These are phyloP conservation scores for Pipa parva DNA, from an alignment of 2,113 vertebrate species.

Conservation along the genomic window DNA sequence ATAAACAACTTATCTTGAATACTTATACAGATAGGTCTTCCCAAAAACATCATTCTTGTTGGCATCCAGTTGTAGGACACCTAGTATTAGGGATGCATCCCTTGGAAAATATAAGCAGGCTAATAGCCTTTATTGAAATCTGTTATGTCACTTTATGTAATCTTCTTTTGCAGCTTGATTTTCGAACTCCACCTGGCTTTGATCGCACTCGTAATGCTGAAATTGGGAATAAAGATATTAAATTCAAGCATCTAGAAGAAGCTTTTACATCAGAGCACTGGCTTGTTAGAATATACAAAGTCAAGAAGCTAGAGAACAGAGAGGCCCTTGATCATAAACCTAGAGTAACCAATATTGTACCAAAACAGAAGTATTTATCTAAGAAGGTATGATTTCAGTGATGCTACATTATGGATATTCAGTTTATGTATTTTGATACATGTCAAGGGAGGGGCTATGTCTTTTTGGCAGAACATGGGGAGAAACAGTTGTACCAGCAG, in stretches of 20 bases:
- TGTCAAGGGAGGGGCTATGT: no score
- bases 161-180: slow-evolving; percentile 79
- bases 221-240: slow-evolving; percentile 97
- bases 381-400: slow-evolving; percentile 89
- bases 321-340: slow-evolving; percentile 84
- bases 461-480: no score
- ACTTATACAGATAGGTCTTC: no score
- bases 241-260: slow-evolving; percentile 93
- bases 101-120: no score
- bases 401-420: no score
- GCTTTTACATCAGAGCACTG: slow-evolving; percentile 97
- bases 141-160: neutral
- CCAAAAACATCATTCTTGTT: no score
- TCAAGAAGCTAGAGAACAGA: slow-evolving; percentile 89
- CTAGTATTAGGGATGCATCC: no score
- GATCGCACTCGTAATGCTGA: slow-evolving; percentile 95
- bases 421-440: no score
- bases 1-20: no score
- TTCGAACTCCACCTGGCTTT: slow-evolving; percentile 92
- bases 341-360: slow-evolving; percentile 77
- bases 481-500: no score
- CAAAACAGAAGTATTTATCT: slow-evolving; percentile 94
- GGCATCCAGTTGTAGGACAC: no score
- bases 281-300: slow-evolving; percentile 97
- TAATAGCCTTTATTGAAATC: no score